phyloP scores from a whole-genome alignment of 2,797 vertebrate species.

The Allenopithecus nigroviridis region DNA sequence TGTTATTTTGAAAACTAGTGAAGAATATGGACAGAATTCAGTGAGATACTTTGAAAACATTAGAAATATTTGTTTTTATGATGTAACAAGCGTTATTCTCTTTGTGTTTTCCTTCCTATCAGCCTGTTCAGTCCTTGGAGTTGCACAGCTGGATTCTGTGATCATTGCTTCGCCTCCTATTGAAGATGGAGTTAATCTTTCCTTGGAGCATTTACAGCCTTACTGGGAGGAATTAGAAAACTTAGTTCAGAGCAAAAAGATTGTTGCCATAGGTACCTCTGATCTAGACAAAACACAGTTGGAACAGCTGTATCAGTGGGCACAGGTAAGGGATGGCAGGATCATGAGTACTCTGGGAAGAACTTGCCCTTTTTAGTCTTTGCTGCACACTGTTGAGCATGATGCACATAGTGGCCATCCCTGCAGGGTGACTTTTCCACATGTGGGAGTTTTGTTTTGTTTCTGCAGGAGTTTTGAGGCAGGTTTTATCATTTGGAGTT shows the following conservation, averaged over 20 bases:
- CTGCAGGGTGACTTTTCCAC: neutral
- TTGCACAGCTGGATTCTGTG: conserved; percentile 96
- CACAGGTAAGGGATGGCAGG: conserved; percentile 88
- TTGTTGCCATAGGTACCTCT: conserved; percentile 96
- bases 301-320: conserved; percentile 97
- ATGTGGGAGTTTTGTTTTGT: neutral
- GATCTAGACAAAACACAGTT: conserved; percentile 96
- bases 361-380: neutral
- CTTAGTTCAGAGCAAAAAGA: conserved; percentile 91
- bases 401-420: neutral
- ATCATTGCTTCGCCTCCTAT: conserved; percentile 93
- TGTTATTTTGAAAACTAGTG: neutral
- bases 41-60: neutral
- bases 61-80: neutral
- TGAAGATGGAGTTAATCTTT: conserved; percentile 88
- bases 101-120: conserved; percentile 47
- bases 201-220: conserved; percentile 92
- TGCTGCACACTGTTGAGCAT: neutral
- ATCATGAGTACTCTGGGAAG: neutral
- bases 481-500: neutral
- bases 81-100: neutral
- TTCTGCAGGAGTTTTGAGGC: neutral
- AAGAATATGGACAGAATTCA: neutral
- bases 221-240: conserved; percentile 95
- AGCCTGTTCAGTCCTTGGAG: conserved; percentile 93